Conservation (phyloP, 2,113 vertebrate species). For the Nasalis larvatus region DNA sequence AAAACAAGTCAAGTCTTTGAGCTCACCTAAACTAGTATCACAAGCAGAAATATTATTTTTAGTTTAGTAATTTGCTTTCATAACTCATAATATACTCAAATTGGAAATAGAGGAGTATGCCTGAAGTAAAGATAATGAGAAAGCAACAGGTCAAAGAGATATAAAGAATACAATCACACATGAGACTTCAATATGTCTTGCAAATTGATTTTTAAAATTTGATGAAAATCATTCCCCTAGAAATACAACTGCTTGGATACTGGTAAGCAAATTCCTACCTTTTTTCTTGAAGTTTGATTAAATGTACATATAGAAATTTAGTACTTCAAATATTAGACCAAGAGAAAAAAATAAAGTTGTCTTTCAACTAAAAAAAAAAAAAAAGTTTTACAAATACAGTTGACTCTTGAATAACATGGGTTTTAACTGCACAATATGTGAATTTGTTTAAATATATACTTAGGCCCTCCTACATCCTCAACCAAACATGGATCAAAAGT, state of each 20-base stretch:
- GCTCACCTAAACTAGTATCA: neutral
- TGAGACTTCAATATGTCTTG: neutral
- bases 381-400: neutral
- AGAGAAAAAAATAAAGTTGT: neutral
- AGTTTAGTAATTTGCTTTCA: neutral
- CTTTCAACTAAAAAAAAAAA: neutral
- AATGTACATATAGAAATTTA: neutral
- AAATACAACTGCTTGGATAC: neutral
- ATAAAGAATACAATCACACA: neutral
- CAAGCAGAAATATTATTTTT: neutral
- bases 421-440: neutral
- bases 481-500: neutral
- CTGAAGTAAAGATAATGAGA: neutral
- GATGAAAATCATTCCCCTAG: neutral
- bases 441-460: neutral
- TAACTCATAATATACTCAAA: neutral
- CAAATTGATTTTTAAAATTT: neutral
- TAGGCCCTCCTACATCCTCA: neutral
- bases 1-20: neutral
- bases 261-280: neutral
- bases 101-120: neutral
- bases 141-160: neutral
- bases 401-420: neutral
- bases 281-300: neutral
- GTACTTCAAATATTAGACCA: neutral